phyloP scores from a whole-genome alignment of 2,797 vertebrate species.

The Acridotheres tristis region DNA sequence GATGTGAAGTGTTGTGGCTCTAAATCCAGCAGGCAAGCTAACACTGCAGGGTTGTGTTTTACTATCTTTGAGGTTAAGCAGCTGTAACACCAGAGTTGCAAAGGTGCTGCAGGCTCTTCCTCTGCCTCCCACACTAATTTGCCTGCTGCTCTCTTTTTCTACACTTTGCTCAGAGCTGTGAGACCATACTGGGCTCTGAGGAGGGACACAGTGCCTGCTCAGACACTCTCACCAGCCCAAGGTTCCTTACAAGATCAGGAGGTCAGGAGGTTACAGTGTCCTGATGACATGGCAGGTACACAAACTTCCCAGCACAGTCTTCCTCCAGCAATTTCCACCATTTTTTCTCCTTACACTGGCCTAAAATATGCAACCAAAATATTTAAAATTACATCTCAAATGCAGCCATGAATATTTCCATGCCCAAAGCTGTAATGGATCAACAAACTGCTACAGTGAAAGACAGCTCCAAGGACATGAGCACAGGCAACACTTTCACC shows the following conservation, averaged over 20 bases:
- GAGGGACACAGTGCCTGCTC: neutral
- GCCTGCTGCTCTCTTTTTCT: neutral
- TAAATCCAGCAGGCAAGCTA: neutral
- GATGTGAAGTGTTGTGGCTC: neutral
- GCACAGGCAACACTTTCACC: neutral
- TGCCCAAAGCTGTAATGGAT: neutral
- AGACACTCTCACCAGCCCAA: neutral
- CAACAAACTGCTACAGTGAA: neutral
- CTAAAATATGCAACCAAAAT: neutral
- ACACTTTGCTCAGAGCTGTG: neutral
- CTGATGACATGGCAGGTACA: neutral
- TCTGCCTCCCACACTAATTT: neutral
- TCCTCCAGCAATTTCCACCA: neutral
- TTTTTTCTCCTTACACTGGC: neutral
- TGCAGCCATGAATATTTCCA: neutral
- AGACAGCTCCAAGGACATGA: neutral
- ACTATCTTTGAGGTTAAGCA: neutral
- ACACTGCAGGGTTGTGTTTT: neutral
- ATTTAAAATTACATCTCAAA: neutral
- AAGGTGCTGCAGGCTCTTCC: neutral
- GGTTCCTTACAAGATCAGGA: neutral
- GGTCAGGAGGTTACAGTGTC: neutral
- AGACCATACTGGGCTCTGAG: accelerated
- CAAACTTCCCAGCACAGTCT: neutral
- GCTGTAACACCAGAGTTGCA: neutral